Percentiles rank a stretch among this genome's conserved stretches.
These are phyloP conservation scores for Rhabdomys dilectus DNA, from an alignment of 2,113 vertebrate species.

Conservation along the genomic window DNA sequence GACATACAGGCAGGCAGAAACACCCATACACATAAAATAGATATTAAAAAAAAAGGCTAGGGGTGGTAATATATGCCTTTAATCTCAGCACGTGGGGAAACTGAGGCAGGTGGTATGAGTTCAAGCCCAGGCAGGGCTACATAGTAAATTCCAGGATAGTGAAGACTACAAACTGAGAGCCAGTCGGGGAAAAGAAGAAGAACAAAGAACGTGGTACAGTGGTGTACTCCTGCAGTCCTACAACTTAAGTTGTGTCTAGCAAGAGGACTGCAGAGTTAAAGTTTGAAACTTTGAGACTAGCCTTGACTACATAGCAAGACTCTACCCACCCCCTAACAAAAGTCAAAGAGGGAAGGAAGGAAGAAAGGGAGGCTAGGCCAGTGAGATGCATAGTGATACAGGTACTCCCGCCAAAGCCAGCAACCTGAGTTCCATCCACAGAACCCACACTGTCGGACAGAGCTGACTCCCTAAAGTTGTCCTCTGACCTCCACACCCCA, in stretches of 20 bases:
- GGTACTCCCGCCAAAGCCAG: not conserved
- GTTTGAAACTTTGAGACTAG: not conserved
- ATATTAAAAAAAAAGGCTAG: not conserved
- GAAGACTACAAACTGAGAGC: not conserved
- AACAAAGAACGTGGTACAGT: not conserved
- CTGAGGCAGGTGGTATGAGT: not conserved
- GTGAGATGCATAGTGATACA: not conserved
- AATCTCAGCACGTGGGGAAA: not conserved
- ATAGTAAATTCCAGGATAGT: not conserved
- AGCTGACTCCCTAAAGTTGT: not conserved
- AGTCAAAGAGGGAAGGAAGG: not conserved
- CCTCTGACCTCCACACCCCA: not conserved
- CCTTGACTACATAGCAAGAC: not conserved
- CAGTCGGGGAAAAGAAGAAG: not conserved
- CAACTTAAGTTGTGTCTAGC: not conserved
- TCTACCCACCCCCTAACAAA: not conserved
- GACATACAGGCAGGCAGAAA: not conserved
- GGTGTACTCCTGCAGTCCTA: not conserved
- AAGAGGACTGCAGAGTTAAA: not conserved
- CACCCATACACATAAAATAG: not conserved
- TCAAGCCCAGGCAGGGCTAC: not conserved
- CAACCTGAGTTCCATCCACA: too few relatives aligned
- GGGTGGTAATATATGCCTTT: not conserved
- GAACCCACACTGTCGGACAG: not conserved
- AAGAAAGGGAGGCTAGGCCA: not conserved